These are phyloP conservation scores for Chironomus tentans DNA, from an alignment of 2,888 invertebrate species.

Conservation along the genomic window DNA sequence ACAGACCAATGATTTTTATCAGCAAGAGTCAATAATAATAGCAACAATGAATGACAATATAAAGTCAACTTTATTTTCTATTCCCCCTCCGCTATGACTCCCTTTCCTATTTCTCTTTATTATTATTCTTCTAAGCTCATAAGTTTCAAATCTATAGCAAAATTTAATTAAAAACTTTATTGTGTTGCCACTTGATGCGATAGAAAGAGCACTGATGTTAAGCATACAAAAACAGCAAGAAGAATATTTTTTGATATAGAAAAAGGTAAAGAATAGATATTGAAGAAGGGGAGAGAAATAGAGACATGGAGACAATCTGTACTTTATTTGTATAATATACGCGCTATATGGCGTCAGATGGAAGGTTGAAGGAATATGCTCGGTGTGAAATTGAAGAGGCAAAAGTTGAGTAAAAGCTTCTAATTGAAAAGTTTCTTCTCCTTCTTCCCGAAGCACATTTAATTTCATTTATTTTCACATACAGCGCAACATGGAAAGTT, in stretches of 20 bases:
- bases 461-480: background rate
- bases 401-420: background rate
- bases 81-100: background rate
- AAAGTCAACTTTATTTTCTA: background rate
- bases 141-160: background rate
- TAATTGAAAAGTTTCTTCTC: constrained; percentile 17
- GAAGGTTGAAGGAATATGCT: background rate
- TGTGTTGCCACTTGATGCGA: constrained; percentile 20
- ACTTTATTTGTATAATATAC: too few species aligned
- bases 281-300: too few species aligned
- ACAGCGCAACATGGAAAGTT: background rate
- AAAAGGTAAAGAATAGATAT: too few species aligned
- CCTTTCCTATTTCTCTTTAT: background rate
- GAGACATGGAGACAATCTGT: too few species aligned
- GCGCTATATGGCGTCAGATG: too few species aligned
- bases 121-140: background rate
- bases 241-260: background rate
- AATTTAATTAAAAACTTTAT: constrained; percentile 27
- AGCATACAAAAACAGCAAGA: background rate
- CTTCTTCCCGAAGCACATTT: background rate
- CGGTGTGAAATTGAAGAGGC: background rate
- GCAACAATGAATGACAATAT: background rate
- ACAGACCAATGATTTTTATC: background rate
- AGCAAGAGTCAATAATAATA: too few species aligned
- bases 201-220: background rate